Evolutionary conservation across 2,888 invertebrate species (phyloP).

Genomic region (Heliconius sara): DNA sequence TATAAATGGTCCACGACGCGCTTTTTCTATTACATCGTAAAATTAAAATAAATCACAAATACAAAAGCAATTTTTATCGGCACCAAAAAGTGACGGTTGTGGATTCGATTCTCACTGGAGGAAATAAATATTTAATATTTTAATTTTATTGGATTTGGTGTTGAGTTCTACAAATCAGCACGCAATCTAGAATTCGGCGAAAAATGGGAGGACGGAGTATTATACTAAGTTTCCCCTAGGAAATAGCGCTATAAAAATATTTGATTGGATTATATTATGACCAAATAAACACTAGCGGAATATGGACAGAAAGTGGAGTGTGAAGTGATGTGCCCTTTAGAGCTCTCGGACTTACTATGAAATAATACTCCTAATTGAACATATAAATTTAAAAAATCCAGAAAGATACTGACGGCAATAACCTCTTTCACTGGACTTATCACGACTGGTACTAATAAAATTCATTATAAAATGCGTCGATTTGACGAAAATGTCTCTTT

Average conservation of each 20-base stretch:
- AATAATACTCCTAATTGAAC: neutral
- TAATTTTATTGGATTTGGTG: no score
- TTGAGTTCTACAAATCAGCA: no score
- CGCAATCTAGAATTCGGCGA: no score
- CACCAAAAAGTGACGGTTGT: no score
- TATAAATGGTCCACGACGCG: no score
- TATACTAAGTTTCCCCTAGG: no score
- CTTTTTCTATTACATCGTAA: no score
- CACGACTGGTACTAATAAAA: slow-evolving; percentile 58
- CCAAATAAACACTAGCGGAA: neutral
- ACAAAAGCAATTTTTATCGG: no score
- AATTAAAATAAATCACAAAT: no score
- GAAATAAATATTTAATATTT: no score
- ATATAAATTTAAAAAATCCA: neutral
- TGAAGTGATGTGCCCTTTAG: neutral
- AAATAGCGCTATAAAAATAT: neutral
- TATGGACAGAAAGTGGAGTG: neutral
- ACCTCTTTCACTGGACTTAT: slow-evolving; percentile 54
- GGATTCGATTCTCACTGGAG: no score
- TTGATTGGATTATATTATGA: neutral
- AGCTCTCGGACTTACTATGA: neutral
- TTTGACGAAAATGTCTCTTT: slow-evolving; percentile 60
- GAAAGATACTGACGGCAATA: neutral
- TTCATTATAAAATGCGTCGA: slow-evolving; percentile 58
- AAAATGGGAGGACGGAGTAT: no score